Conservation (phyloP, 2,797 vertebrate species). For the Pogoniulus pusillus region DNA sequence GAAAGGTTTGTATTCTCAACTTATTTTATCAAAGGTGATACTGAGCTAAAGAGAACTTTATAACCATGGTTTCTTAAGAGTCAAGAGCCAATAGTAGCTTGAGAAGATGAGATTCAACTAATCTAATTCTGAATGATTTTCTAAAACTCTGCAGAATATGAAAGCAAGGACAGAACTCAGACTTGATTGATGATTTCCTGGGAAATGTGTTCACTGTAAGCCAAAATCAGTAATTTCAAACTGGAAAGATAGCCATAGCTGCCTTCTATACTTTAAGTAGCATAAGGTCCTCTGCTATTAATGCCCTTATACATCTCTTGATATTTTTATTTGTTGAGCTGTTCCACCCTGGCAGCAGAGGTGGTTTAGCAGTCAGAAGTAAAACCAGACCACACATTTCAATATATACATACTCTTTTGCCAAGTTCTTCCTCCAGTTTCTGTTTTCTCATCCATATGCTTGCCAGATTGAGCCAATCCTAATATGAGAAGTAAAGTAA, state of each 20-base stretch:
- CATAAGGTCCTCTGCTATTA: neutral
- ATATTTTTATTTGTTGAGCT: neutral
- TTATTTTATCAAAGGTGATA: neutral
- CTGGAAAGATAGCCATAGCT: neutral
- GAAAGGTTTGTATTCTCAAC: neutral
- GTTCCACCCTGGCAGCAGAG: neutral
- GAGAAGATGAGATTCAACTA: neutral
- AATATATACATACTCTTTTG: neutral
- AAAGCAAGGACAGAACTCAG: neutral
- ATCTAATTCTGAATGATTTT: neutral
- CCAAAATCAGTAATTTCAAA: neutral
- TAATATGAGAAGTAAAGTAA: conserved; percentile 22
- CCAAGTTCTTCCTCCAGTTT: conserved; percentile 27
- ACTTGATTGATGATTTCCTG: neutral
- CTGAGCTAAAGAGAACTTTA: neutral
- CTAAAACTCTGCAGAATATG: neutral
- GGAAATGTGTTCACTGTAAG: neutral
- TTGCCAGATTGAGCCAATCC: conserved; percentile 46
- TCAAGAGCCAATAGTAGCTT: neutral
- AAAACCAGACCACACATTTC: conserved; percentile 46
- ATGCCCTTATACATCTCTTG: neutral
- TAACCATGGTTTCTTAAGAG: neutral
- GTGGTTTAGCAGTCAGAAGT: conserved; percentile 3
- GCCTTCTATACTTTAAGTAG: neutral
- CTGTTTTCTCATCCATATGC: conserved; percentile 41